Base-by-base conservation (phyloP, 2,888 invertebrate species). In the Nomada fucata region DNA sequence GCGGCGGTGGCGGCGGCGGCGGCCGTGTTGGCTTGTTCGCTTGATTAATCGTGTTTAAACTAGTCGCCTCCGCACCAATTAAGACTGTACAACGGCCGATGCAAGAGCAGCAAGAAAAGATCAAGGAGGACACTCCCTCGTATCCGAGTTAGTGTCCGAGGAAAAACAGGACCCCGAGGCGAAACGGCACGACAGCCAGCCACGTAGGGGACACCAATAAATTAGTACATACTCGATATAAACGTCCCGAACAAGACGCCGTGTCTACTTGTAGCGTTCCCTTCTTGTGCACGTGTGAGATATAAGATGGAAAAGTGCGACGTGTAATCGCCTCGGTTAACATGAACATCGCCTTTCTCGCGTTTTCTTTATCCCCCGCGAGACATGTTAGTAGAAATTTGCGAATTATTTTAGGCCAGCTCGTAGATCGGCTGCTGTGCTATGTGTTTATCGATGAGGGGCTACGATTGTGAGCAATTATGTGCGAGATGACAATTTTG, bases 1-100 rank as follows among this genome's bases (percentile, higher is more conserved):
- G 23, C 23, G 23, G 23, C 23, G 23, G 23, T 1, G 23, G 23
- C 23, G 23, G 23, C 23, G 23, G 1, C 23, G 23, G 23, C 23
- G 23, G 1, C 70, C 84, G 80, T 78, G 88, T 87, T 82, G 87
- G 86, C 86, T 89, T 82, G 88, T 91, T 84, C 85, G 86, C 83
- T 88, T 89, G 93, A 93, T 93, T 93, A 93, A 93, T 92, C 91
- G 92, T 90, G 90, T 91, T 92, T 91, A 92, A 93, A 92, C 91
- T 91, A 91, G 91, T 91, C 90, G 91, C 90, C 91, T 90, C 87
- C 88, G 91, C 90, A 91, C 90, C 92, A 91, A 93, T 93, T 92
- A 93, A 92, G 88, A 91, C 89, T 73, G 86, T 84, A 83, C 83
- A 81, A 81, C 83, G 79, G 69, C 68, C 72, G 57, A 76, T 72